Evolutionary conservation across 2,113 vertebrate genomes (phyloP).

Genomic region (Tretioscincus oriximinensis): DNA sequence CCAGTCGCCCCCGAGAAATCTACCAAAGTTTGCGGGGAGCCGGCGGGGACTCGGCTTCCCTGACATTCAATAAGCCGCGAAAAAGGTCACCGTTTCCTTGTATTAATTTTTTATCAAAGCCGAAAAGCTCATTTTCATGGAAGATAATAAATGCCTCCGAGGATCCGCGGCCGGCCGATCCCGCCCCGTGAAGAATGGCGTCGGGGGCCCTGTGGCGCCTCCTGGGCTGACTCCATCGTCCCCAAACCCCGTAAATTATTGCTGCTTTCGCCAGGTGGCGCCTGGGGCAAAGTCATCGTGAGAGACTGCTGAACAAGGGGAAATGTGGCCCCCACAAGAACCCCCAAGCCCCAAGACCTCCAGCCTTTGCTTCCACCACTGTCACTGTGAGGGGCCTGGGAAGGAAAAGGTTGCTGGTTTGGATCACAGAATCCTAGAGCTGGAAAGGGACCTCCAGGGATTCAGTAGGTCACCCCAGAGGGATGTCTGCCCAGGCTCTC

Average conservation of each 20-base stretch:
- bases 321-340: background rate
- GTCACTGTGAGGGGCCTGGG: too few species aligned
- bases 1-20: constrained; percentile 35
- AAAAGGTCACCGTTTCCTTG: constrained; percentile 23
- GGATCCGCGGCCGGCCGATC: fast-evolving
- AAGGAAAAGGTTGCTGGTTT: too few species aligned
- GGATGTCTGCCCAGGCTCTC: too few species aligned
- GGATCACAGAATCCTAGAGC: background rate
- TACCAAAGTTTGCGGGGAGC: constrained; percentile 42
- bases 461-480: background rate
- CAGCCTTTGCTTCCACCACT: too few species aligned
- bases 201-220: background rate
- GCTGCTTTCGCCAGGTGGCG: constrained; percentile 25
- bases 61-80: constrained; percentile 48
- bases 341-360: too few species aligned
- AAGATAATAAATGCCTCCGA: constrained; percentile 27
- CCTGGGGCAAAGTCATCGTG: background rate
- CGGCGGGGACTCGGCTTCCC: background rate
- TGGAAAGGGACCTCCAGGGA: background rate
- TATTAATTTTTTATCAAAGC: constrained; percentile 61
- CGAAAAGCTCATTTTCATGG: constrained; percentile 44
- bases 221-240: background rate
- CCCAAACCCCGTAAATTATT: background rate
- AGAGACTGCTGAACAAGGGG: constrained; percentile 15
- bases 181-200: background rate